Conservation (phyloP, 2,888 invertebrate species). For the Callimorpha dominula region DNA sequence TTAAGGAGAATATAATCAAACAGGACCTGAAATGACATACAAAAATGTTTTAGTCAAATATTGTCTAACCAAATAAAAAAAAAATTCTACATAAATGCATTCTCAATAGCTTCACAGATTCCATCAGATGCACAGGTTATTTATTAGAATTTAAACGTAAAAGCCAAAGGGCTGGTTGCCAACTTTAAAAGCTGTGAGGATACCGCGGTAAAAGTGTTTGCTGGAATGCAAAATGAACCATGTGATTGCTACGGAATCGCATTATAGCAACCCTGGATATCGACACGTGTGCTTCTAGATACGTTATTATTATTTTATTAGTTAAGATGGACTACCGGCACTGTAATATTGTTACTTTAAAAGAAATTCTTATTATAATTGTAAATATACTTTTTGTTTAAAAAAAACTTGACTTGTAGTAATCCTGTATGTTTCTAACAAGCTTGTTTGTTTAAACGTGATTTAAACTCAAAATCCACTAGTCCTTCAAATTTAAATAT, state of each 20-base stretch:
- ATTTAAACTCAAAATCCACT: no score
- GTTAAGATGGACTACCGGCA: background rate
- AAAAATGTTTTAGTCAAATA: background rate
- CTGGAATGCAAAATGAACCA: constrained; percentile 83
- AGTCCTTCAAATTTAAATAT: no score
- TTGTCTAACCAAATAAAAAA: background rate
- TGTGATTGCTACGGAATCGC: constrained; percentile 81
- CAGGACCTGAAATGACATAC: background rate
- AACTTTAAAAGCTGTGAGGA: constrained; percentile 57
- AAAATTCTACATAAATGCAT: background rate
- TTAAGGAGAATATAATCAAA: background rate
- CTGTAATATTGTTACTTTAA: background rate
- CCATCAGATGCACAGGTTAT: constrained; percentile 26
- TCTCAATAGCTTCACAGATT: constrained; percentile 13
- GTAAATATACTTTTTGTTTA: background rate
- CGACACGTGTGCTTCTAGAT: constrained; percentile 54
- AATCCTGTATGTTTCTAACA: background rate
- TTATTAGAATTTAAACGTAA: constrained; percentile 43
- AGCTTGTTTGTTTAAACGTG: no score
- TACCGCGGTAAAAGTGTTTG: constrained; percentile 71
- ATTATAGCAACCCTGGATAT: constrained; percentile 67
- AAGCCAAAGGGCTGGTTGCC: constrained; percentile 48
- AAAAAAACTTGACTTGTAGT: no score
- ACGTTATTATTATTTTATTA: constrained; percentile 43
- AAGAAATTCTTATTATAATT: background rate